Evolutionary conservation across 2,888 invertebrate genomes (phyloP), one percentile per base, ranked within the genome.

Genomic region (Drosophila nigricruria): DNA sequence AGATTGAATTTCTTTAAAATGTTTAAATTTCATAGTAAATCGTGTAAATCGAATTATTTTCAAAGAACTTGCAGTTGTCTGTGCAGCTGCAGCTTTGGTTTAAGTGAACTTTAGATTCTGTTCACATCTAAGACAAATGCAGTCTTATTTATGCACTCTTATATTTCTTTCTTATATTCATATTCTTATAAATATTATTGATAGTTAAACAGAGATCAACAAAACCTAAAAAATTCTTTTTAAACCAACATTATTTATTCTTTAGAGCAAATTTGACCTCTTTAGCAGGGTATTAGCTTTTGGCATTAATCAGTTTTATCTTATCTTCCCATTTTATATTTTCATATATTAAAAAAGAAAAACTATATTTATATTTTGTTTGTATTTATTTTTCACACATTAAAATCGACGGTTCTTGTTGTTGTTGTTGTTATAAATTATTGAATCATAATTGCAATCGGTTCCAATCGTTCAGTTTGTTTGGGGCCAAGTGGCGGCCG

Each of bases 401-500:
- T 18, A 27, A 27, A 47, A 12, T 47, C n/a, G 43, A 43, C n/a
- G 20, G 14, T 30, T 12, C 10, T 30, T n/a, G 2, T 30, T 47
- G 1, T 18, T 50, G 32, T 63, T 50, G 23, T 47, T 65, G 25
- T 32, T 57, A 16, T 78, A 79, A 79, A 79, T 79, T 75, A 77
- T 77, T 79, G 53, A 79, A 77, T 70, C 70, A 74, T 74, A 67
- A 77, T 74, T 67, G 70, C 62, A 54, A 47, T 59, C n/a, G 52
- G 61, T 43, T 34, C 58, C 36, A 47, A 58, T 30, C 47, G 50
- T 49, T 61, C 32, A 12, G 59, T 9, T 53, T 59, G 52, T 45
- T 64, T 49, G 12, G 12, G 65, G 69, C 54, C 53, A 69, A 81
- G 83, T 88, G 88, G 70, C 71, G 64, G 72, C 59, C 57, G 88